Evolutionary conservation across 2,888 invertebrate genomes (phyloP).

Genomic region (Anorthoa munda): DNA sequence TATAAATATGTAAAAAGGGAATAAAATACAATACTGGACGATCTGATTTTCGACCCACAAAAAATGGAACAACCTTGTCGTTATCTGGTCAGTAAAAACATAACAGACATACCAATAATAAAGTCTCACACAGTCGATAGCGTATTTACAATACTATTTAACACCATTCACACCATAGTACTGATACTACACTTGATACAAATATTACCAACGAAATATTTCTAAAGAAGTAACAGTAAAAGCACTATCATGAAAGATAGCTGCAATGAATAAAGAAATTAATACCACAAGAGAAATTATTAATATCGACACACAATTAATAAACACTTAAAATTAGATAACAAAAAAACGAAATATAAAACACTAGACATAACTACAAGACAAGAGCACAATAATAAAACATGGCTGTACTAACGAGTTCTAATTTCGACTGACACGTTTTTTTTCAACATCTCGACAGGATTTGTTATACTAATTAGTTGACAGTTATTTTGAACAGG

Average conservation of each 20-base stretch:
- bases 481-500: slow-evolving; percentile 35
- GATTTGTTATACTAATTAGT: slow-evolving; percentile 72
- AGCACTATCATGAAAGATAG: neutral
- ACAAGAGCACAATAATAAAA: slow-evolving; percentile 34
- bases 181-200: neutral
- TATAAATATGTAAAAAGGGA: neutral
- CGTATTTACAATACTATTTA: slow-evolving; percentile 27
- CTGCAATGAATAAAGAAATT: neutral
- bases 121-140: neutral
- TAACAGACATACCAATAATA: neutral
- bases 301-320: neutral
- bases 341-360: slow-evolving; percentile 22
- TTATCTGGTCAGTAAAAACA: neutral
- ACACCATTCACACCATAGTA: slow-evolving; percentile 19
- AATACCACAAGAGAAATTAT: neutral
- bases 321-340: slow-evolving; percentile 2
- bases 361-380: slow-evolving; percentile 3
- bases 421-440: slow-evolving; percentile 57
- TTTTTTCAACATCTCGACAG: slow-evolving; percentile 55
- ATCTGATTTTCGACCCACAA: neutral
- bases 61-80: neutral
- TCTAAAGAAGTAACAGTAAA: neutral
- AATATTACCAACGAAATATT: slow-evolving; percentile 2
- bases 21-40: neutral
- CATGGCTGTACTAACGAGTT: slow-evolving; percentile 57